phyloP scores from a whole-genome alignment of 2,797 vertebrate genomes.

The Sebastes melanostomus region DNA sequence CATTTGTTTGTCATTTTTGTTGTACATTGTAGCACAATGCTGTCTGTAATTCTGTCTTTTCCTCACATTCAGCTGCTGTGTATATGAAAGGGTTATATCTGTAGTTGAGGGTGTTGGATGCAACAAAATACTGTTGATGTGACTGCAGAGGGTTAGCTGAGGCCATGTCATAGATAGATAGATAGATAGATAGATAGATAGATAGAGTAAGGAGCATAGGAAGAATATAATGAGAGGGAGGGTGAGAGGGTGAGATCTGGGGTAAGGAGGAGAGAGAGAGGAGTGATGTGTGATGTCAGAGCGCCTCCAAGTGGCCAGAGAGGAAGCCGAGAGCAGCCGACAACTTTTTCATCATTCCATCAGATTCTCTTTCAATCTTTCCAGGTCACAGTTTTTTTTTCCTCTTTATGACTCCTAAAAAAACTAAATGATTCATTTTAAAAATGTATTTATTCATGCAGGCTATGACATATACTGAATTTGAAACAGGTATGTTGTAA shows the following conservation, averaged over 20 bases:
- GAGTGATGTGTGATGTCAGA: constrained; percentile 69
- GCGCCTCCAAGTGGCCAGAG: constrained; percentile 68
- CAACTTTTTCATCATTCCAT: background rate
- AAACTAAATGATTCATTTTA: background rate
- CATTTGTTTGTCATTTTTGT: too few relatives aligned
- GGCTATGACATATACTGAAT: background rate
- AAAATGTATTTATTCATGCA: background rate
- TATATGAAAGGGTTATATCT: background rate
- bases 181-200: constrained; percentile 13
- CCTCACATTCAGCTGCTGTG: background rate
- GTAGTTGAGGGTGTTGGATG: background rate
- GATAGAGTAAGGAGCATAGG: background rate
- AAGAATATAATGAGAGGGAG: background rate
- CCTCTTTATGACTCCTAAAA: background rate
- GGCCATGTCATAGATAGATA: background rate
- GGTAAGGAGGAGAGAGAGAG: background rate
- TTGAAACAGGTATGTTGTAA: background rate
- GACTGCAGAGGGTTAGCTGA: background rate
- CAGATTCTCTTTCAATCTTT: background rate
- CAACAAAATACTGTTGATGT: background rate
- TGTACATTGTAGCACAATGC: background rate
- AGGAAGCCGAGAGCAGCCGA: background rate
- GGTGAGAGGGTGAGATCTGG: background rate
- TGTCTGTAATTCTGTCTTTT: background rate
- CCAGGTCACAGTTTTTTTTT: background rate